Evolutionary conservation across 2,888 invertebrate genomes (phyloP).

Genomic region (Margaritifera margaritifera): DNA sequence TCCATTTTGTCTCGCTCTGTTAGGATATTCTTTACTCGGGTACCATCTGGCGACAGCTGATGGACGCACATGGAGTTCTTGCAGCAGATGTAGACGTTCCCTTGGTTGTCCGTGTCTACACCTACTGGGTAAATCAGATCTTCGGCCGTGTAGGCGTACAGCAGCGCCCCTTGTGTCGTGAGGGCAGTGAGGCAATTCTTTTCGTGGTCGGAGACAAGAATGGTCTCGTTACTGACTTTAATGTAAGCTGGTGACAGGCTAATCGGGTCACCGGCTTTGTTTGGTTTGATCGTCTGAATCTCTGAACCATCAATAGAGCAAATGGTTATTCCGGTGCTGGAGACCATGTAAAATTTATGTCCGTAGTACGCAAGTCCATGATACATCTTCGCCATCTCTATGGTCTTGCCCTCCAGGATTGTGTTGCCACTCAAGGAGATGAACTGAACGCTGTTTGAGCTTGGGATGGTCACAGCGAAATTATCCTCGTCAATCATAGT

Average conservation of each 20-base stretch:
- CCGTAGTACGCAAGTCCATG: constrained; percentile 17
- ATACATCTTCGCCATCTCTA: constrained; percentile 19
- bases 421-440: constrained; percentile 20
- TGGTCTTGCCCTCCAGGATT: constrained; percentile 14
- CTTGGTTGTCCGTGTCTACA: constrained; percentile 19
- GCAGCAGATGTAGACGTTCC: constrained; percentile 24
- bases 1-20: constrained; percentile 16
- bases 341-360: constrained; percentile 21
- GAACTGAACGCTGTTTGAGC: constrained; percentile 24
- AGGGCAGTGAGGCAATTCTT: constrained; percentile 11
- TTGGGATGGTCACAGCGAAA: constrained; percentile 19
- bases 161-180: constrained; percentile 15
- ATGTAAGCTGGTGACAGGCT: constrained; percentile 16
- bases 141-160: constrained; percentile 12
- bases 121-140: constrained; percentile 23
- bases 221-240: constrained; percentile 15
- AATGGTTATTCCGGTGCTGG: constrained; percentile 19
- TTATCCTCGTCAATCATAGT: constrained; percentile 14
- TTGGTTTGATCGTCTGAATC: constrained; percentile 16
- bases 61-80: constrained; percentile 16
- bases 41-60: constrained; percentile 15
- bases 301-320: constrained; percentile 23
- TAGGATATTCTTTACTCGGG: constrained; percentile 8
- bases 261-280: constrained; percentile 17
- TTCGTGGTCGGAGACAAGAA: constrained; percentile 25